Conservation (phyloP, 2,888 invertebrate genomes). For the Holacanthella duospinosa region DNA sequence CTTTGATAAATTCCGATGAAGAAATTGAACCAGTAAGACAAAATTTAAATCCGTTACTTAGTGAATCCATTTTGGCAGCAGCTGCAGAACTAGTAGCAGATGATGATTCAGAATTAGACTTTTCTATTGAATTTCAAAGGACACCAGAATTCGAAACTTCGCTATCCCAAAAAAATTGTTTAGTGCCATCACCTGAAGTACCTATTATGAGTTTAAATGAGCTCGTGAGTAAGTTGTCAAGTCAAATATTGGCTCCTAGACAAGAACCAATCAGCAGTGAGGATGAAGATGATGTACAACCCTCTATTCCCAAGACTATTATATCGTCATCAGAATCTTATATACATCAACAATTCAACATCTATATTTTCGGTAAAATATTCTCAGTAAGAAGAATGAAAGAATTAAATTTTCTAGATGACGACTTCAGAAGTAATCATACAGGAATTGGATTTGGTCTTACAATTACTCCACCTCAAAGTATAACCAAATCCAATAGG, state of each 20-base stretch:
- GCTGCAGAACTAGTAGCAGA: neutral
- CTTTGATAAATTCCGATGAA: neutral
- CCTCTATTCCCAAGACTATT: no score
- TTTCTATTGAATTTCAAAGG: neutral
- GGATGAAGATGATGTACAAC: no score
- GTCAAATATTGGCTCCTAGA: no score
- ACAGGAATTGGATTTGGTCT: neutral
- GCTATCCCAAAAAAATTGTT: no score
- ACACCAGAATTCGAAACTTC: neutral
- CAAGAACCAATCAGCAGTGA: no score
- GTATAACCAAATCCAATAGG: neutral
- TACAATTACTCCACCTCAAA: neutral
- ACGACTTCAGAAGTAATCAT: neutral
- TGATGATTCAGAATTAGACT: slow-evolving; percentile 3
- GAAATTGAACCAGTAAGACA: neutral
- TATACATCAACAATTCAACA: no score
- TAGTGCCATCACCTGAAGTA: no score
- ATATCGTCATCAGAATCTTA: no score
- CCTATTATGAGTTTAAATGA: no score
- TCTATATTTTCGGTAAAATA: slow-evolving; percentile 17
- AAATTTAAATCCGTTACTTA: neutral
- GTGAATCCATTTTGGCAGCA: slow-evolving; percentile 3
- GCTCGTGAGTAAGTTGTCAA: no score
- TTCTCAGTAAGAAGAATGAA: neutral
- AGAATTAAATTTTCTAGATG: neutral